Evolutionary conservation across 1,140 invertebrate species (phyloP), one percentile per base, ranked within the genome.

Genomic region (Hetaerina americana): DNA sequence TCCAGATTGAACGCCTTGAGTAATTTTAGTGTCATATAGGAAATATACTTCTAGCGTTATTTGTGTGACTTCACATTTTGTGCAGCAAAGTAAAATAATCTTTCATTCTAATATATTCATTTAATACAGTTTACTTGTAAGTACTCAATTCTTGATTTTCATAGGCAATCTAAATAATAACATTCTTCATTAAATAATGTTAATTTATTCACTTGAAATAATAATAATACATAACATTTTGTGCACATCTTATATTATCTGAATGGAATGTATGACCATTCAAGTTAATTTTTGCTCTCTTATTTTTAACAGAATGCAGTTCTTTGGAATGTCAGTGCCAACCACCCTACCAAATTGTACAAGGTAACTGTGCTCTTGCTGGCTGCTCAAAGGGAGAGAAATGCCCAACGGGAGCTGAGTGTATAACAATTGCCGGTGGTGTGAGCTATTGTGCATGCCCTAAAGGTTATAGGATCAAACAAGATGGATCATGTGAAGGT

Each of bases 401-500:
- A 74, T 95, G 93, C 79, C 90, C 91, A 0, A 82, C 84, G 73
- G 92, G 92, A 27, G 92, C 92, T 0, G 92, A 95, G 77, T 95
- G 93, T 77, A 91, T 95, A 68, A 88, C 90, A 1, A 94, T 95
- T 70, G 89, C 92, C 6, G 92, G 92, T n/a, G 92, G 92, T 27
- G 90, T 95, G 0, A 94, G 92, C 77, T 95, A 95, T 77, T 93
- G 92, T 77, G 92, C 92, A 31, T 95, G 92, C 79, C 92, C 92
- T 3, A 89, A 91, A 77, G 92, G 92, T 1, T 93, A 87, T 76
- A 84, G 86, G 66, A 89, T 91, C 18, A 85, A 85, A 72, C 76
- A 82, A 1, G 91, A 93, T 76, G 91, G 92, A 26, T 87, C 88
- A 66, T 95, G 92, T 77, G 84, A 89, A 82, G 84, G 83, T 84